A percentile compares a stretch with the other conserved stretches of the same genome.
Conservation (phyloP, 2,113 vertebrate species). For the Bagarius yarrelli region DNA sequence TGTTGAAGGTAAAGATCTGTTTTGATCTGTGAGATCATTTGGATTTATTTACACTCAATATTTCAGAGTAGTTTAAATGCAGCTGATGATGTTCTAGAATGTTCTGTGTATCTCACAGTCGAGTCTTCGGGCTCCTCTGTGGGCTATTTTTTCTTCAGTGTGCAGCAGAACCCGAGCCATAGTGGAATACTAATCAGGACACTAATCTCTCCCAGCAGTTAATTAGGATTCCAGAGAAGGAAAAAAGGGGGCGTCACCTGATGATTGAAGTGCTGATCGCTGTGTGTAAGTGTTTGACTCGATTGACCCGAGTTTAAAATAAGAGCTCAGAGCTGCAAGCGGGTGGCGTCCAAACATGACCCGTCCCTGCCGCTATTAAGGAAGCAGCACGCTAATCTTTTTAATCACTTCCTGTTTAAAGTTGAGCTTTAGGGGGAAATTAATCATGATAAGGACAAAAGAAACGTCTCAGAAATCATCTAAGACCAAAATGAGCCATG, state of each 20-base stretch:
- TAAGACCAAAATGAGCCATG: background rate
- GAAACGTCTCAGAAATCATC: background rate
- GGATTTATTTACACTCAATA: conserved; percentile 4
- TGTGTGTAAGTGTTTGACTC: conserved; percentile 28
- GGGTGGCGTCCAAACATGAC: background rate
- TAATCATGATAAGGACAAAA: background rate
- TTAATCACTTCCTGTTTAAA: conserved; percentile 25
- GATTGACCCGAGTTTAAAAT: conserved; percentile 26
- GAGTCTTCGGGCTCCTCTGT: background rate
- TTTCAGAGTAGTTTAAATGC: background rate
- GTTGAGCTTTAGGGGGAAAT: background rate
- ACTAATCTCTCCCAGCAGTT: conserved; percentile 41
- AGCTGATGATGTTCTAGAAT: conserved; percentile 5
- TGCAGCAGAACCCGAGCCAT: background rate
- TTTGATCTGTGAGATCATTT: background rate
- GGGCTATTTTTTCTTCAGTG: background rate
- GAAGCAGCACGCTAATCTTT: background rate
- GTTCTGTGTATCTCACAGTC: background rate
- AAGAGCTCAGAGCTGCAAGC: background rate
- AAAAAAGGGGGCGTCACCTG: conserved; percentile 40
- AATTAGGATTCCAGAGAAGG: conserved; percentile 33
- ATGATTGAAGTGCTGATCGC: conserved; percentile 33
- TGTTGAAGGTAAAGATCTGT: background rate
- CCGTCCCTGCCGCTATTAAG: background rate
- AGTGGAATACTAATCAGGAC: conserved; percentile 39